A percentile compares a stretch with the other conserved stretches of the same genome.
These are phyloP conservation scores for Mnemiopsis leidyi DNA, from an alignment of 37 sponge, comb jelly and placozoan species.

Conservation along the genomic window DNA sequence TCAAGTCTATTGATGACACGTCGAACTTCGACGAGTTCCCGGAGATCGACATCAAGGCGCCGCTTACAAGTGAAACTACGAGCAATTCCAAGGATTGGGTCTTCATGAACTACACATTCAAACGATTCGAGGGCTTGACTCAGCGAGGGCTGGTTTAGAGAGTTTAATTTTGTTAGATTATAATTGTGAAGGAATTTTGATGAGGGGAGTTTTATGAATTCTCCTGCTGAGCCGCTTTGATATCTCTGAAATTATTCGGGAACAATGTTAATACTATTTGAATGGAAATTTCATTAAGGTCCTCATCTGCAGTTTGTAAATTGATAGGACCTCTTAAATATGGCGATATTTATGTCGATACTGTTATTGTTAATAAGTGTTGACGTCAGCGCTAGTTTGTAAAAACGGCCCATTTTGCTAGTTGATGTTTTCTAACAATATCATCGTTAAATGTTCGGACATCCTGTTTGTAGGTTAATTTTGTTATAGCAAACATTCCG, in stretches of 20 bases:
- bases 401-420: not conserved
- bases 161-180: too few species aligned
- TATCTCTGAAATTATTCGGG: too few species aligned
- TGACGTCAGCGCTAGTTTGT: not conserved
- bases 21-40: conserved; percentile 98
- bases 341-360: not conserved
- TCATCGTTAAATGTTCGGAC: too few species aligned
- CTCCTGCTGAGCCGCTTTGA: too few species aligned
- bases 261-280: not conserved
- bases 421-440: not conserved
- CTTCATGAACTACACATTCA: conserved; percentile 97
- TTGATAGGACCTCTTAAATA: not conserved
- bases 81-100: conserved; percentile 88
- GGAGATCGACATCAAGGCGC: conserved; percentile 72
- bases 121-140: conserved; percentile 93
- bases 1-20: conserved; percentile 95
- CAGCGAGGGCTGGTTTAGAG: conserved; percentile 75
- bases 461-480: not conserved
- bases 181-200: too few species aligned
- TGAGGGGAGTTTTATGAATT: too few species aligned
- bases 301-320: not conserved
- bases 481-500: not conserved
- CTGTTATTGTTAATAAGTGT: too few species aligned
- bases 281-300: not conserved
- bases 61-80: not conserved